Evolutionary conservation across 2,797 vertebrate genomes (phyloP).

Genomic region (Salmo trutta): DNA sequence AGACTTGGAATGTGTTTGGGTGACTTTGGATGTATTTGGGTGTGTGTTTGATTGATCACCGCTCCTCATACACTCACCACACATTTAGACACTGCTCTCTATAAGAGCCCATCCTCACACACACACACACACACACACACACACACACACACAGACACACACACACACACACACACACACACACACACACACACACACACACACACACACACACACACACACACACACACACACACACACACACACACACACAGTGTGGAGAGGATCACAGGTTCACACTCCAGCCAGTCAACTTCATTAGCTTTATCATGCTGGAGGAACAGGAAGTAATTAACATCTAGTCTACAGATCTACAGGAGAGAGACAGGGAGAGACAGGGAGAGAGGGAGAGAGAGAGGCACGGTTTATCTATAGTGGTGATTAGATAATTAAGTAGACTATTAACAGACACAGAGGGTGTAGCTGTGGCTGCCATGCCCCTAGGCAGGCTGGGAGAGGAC

Average conservation of each 20-base stretch:
- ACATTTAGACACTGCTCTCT: conserved; percentile 6
- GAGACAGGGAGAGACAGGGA: not conserved
- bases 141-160: too few species aligned
- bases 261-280: conserved; percentile 12
- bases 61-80: conserved; percentile 20
- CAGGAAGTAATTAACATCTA: conserved; percentile 24
- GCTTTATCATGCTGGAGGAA: conserved; percentile 9
- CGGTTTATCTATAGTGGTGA: not conserved
- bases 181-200: not conserved
- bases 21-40: not conserved
- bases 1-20: not conserved
- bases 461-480: not conserved
- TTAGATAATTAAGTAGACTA: not conserved
- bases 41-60: conserved; percentile 2
- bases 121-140: too few species aligned
- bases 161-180: not conserved
- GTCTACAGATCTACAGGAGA: not conserved
- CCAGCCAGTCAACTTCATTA: conserved; percentile 18
- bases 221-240: not conserved
- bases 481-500: not conserved
- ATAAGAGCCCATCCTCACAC: not conserved
- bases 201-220: not conserved
- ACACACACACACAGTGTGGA: not conserved
- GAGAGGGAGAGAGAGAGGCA: not conserved
- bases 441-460: not conserved